phyloP scores from a whole-genome alignment of 2,797 vertebrate species.

The Lagocephalus sceleratus region DNA sequence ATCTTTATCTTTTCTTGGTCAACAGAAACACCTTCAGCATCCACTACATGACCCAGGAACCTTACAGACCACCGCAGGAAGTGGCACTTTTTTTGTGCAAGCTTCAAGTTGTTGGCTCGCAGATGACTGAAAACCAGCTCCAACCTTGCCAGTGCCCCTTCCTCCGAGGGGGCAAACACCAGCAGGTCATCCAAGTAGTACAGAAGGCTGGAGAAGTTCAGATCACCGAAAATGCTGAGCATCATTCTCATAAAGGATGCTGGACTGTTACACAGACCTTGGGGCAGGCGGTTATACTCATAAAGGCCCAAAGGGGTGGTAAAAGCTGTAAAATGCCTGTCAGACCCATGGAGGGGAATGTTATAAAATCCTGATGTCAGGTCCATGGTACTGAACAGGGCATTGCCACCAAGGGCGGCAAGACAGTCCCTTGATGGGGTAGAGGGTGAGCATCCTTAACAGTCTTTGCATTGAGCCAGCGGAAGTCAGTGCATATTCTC shows the following conservation, averaged over 20 bases:
- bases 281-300: conserved; percentile 4
- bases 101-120: not conserved
- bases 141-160: not conserved
- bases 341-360: conserved; percentile 1
- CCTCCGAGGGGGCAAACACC: not conserved
- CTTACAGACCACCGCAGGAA: not conserved
- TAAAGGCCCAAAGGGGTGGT: not conserved
- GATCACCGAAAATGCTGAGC: conserved; percentile 1
- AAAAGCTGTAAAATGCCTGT: not conserved
- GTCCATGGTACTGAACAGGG: conserved; percentile 6
- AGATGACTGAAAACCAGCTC: not conserved
- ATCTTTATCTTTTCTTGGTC: conserved; percentile 11
- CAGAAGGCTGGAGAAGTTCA: conserved; percentile 3
- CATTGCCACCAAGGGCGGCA: conserved; percentile 6
- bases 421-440: conserved; percentile 7
- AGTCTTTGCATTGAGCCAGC: not conserved
- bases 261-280: conserved; percentile 1
- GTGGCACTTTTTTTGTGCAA: conserved; percentile 1
- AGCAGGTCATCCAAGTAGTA: not conserved
- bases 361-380: not conserved
- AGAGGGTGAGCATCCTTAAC: not conserved
- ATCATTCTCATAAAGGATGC: conserved; percentile 6
- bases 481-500: not conserved
- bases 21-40: conserved; percentile 4
- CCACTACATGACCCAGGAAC: conserved; percentile 14